Conservation (phyloP, 2,113 vertebrate genomes). For the Sapayoa aenigma region DNA sequence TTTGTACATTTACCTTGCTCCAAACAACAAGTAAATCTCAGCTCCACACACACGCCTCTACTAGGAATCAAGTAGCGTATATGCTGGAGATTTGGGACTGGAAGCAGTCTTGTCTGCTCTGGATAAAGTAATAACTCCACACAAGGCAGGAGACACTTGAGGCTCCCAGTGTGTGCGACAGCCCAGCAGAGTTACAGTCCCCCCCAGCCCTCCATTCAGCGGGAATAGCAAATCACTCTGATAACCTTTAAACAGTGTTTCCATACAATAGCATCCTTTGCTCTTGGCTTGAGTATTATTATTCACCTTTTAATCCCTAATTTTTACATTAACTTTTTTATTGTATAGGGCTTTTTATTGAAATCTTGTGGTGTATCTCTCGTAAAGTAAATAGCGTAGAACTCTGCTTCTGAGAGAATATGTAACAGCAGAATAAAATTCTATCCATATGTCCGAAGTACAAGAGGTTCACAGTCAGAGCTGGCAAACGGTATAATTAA, state of each 20-base stretch:
- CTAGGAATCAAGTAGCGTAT: not conserved
- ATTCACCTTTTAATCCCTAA: not conserved
- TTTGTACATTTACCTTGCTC: not conserved
- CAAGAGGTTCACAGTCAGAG: slow-evolving; percentile 46
- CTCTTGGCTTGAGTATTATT: not conserved
- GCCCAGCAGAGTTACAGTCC: not conserved
- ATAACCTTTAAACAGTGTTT: not conserved
- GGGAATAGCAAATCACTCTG: not conserved
- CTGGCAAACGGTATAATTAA: slow-evolving; percentile 55
- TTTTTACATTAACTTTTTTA: not conserved
- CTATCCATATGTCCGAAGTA: slow-evolving; percentile 50
- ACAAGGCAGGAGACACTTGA: not conserved
- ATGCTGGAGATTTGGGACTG: not conserved
- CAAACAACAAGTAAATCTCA: not conserved
- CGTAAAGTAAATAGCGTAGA: not conserved
- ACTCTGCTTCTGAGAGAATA: not conserved
- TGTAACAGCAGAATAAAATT: slow-evolving; percentile 33
- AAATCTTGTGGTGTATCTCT: not conserved
- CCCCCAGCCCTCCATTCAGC: not conserved
- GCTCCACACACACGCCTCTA: not conserved
- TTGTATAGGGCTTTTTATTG: not conserved
- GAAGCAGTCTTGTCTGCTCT: slow-evolving; percentile 9
- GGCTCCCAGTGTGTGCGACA: not conserved
- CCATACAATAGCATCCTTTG: not conserved
- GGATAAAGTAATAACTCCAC: not conserved